Conservation (phyloP, 2,113 vertebrate species). For the Ivindomyrus marchei region DNA sequence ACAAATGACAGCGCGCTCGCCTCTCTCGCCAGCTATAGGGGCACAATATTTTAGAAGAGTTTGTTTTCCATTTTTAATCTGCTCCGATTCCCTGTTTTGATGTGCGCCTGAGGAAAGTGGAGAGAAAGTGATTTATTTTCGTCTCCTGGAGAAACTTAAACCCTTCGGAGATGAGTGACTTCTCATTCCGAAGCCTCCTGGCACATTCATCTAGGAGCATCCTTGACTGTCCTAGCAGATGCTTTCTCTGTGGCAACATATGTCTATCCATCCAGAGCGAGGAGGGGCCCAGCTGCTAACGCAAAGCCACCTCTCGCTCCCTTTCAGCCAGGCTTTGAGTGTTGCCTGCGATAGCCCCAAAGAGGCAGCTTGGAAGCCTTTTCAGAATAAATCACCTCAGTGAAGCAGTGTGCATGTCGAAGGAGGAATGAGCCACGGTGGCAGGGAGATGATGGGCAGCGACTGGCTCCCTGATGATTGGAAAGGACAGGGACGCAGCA, state of each 20-base stretch:
- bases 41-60: background rate
- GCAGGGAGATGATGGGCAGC: background rate
- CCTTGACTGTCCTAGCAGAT: constrained; percentile 10
- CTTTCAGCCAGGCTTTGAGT: background rate
- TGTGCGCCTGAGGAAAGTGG: background rate
- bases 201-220: background rate
- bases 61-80: background rate
- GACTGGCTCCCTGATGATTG: background rate
- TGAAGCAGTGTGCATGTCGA: background rate
- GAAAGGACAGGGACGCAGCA: background rate
- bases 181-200: background rate
- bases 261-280: background rate
- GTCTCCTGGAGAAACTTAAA: background rate
- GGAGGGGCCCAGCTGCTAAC: background rate
- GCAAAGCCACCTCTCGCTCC: background rate
- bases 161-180: constrained; percentile 7
- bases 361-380: background rate
- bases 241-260: constrained; percentile 5
- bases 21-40: background rate
- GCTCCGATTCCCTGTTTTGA: background rate
- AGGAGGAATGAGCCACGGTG: background rate
- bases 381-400: background rate
- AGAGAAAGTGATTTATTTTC: background rate
- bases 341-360: background rate
- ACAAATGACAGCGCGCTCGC: background rate